phyloP scores from a whole-genome alignment of 2,113 vertebrate genomes.

The Pituophis catenifer region DNA sequence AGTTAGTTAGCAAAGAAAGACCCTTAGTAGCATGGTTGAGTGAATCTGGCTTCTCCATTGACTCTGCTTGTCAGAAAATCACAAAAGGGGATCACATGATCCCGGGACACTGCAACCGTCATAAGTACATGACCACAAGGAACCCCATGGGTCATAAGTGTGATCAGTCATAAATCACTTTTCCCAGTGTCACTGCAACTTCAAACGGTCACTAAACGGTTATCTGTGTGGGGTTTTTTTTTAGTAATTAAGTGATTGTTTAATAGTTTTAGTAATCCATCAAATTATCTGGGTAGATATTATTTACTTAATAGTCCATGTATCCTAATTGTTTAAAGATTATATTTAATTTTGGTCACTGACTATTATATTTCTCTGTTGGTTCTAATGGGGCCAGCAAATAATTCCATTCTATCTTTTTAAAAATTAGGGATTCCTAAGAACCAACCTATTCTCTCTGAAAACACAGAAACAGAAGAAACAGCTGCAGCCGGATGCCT shows the following conservation, averaged over 20 bases:
- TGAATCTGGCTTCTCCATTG: no score
- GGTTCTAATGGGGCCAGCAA: background rate
- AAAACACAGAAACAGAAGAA: background rate
- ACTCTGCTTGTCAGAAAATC: background rate
- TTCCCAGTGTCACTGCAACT: background rate
- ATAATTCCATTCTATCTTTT: background rate
- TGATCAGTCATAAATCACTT: background rate
- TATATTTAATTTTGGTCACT: background rate
- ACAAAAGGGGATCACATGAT: background rate
- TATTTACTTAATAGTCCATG: background rate
- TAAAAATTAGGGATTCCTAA: background rate
- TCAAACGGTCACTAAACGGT: background rate
- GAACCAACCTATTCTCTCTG: background rate
- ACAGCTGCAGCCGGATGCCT: background rate
- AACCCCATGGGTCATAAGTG: background rate
- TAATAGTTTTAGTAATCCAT: background rate
- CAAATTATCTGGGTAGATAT: background rate
- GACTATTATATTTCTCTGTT: background rate
- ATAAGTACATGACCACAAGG: background rate
- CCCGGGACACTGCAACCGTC: background rate
- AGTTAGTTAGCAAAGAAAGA: background rate
- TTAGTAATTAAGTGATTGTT: background rate
- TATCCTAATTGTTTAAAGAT: background rate
- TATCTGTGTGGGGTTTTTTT: background rate
- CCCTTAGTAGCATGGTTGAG: background rate